A percentile compares a stretch with the other conserved stretches of the same genome.
Evolutionary conservation across 1,140 invertebrate genomes (phyloP).

Genomic region (Drosophila obscura): DNA sequence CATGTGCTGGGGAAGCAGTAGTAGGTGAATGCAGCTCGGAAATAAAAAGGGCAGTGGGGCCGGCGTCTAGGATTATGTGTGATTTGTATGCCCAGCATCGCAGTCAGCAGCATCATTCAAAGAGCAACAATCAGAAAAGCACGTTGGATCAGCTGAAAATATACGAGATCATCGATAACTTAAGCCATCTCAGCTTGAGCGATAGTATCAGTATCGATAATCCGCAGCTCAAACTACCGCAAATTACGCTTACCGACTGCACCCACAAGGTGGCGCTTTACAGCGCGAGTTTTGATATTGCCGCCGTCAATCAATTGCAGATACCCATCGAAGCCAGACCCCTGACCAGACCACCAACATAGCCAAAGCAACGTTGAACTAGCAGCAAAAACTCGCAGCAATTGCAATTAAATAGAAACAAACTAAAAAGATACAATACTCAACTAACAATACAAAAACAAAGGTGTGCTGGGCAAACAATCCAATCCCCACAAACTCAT

Average conservation of each 20-base stretch:
- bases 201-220: slow-evolving; percentile 23
- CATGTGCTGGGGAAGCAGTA: background rate
- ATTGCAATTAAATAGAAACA: slow-evolving; percentile 55
- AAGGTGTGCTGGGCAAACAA: no score
- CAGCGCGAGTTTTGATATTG: slow-evolving; percentile 52
- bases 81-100: slow-evolving; percentile 33
- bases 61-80: slow-evolving; percentile 44
- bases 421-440: slow-evolving; percentile 10
- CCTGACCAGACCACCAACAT: slow-evolving; percentile 51
- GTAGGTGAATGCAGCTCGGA: background rate
- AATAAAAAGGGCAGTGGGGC: background rate
- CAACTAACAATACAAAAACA: no score
- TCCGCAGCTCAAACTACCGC: slow-evolving; percentile 58
- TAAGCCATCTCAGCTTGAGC: slow-evolving; percentile 65
- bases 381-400: slow-evolving; percentile 16
- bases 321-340: slow-evolving; percentile 70
- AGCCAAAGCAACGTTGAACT: slow-evolving; percentile 19
- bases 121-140: slow-evolving; percentile 4
- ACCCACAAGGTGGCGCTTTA: slow-evolving; percentile 69
- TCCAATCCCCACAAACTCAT: no score
- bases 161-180: slow-evolving; percentile 78
- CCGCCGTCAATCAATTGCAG: slow-evolving; percentile 40
- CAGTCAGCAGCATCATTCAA: slow-evolving; percentile 9
- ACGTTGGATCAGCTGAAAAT: slow-evolving; percentile 54
- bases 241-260: slow-evolving; percentile 75